Percentiles rank a stretch among this genome's conserved stretches.
Conservation (phyloP, 2,113 vertebrate genomes). For the Syngnathus typhle region DNA sequence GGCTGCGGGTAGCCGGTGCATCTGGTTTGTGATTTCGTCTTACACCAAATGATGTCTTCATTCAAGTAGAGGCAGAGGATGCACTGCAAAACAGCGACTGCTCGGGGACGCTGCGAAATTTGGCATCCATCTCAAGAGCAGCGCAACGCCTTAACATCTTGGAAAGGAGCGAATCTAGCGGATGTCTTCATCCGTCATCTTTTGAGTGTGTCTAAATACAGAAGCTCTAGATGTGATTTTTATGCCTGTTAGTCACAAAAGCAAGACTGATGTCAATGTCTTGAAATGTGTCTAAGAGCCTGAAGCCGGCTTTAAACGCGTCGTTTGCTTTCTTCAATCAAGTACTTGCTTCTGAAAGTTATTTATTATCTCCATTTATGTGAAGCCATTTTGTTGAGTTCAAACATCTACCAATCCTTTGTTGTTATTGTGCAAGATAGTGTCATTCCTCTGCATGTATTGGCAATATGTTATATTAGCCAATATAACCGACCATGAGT, state of each 20-base stretch:
- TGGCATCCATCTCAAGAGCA: not conserved
- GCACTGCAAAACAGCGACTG: slow-evolving; percentile 1
- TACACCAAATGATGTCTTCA: not conserved
- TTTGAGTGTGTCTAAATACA: slow-evolving; percentile 8
- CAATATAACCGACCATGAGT: not conserved
- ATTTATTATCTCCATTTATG: not conserved
- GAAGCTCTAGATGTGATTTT: not conserved
- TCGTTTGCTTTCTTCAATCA: not conserved
- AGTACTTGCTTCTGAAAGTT: not conserved
- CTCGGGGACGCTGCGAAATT: slow-evolving; percentile 3
- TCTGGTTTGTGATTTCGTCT: not conserved
- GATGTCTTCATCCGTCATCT: slow-evolving; percentile 24
- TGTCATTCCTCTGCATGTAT: not conserved
- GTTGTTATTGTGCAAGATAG: not conserved
- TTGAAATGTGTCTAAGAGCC: not conserved
- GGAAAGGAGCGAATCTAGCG: slow-evolving; percentile 1
- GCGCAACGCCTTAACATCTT: not conserved
- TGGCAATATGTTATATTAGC: not conserved
- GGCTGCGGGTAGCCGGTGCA: not conserved
- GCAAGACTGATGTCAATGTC: not conserved
- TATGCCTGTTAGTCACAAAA: not conserved
- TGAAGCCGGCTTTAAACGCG: not conserved
- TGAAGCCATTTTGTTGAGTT: not conserved
- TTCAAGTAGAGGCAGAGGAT: slow-evolving; percentile 1
- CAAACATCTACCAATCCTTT: not conserved